Conservation (phyloP, 2,888 invertebrate genomes). For the Acholoe squamosa region DNA sequence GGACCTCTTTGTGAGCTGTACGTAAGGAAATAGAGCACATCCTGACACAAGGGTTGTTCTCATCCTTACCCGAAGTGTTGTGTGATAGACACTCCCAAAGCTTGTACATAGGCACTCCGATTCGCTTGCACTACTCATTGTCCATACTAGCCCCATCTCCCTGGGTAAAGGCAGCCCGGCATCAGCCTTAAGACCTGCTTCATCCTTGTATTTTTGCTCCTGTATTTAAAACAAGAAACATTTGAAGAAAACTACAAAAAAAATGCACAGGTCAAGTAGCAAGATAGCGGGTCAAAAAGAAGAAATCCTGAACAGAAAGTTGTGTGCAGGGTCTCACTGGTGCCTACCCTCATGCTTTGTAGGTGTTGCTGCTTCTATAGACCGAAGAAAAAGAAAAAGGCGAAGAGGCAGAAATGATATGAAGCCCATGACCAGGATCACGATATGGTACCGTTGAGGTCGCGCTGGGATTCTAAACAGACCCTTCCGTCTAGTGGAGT, state of each 20-base stretch:
- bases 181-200: background rate
- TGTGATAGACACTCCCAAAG: constrained; percentile 14
- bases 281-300: no score
- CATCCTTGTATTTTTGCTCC: no score
- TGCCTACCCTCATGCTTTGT: constrained; percentile 73
- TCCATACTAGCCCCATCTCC: constrained; percentile 45
- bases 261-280: no score
- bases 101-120: constrained; percentile 53
- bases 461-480: constrained; percentile 63
- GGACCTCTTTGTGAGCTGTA: constrained; percentile 24
- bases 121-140: constrained; percentile 47
- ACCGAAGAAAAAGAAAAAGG: constrained; percentile 90
- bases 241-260: background rate
- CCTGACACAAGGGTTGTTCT: constrained; percentile 5
- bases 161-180: background rate
- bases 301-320: background rate
- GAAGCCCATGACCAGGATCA: constrained; percentile 64
- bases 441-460: constrained; percentile 66
- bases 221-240: background rate
- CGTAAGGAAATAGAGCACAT: background rate
- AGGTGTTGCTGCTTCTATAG: constrained; percentile 99
- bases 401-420: constrained; percentile 66
- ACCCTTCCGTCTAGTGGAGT: constrained; percentile 61
- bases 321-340: constrained; percentile 35
- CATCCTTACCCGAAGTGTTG: background rate